A percentile compares a stretch with the other conserved stretches of the same genome.
Conservation (phyloP, 92 coral and sea anemone genomes). For the Phymanthus crucifer region DNA sequence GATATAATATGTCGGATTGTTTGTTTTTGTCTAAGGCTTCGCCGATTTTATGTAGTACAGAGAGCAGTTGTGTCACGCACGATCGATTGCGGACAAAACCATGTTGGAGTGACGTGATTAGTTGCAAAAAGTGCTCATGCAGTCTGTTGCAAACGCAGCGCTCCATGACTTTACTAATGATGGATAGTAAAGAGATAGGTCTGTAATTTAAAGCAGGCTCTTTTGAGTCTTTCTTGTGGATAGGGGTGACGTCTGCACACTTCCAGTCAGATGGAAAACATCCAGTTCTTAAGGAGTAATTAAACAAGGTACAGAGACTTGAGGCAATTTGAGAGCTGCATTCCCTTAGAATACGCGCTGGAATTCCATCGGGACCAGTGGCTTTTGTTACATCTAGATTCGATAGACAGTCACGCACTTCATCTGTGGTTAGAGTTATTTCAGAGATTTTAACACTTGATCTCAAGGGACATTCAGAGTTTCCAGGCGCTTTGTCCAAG, state of each 20-base stretch:
- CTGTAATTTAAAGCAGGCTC: not conserved
- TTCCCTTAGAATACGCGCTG: constrained; percentile 35
- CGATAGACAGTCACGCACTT: not conserved
- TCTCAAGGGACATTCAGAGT: too few species aligned
- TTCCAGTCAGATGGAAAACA: not conserved
- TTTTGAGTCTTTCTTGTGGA: not conserved
- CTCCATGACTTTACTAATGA: not conserved
- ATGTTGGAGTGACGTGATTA: not conserved
- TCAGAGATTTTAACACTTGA: too few species aligned
- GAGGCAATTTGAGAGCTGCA: constrained; percentile 38
- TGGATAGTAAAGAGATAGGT: not conserved
- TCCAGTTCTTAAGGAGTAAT: constrained; percentile 23
- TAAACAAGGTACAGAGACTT: constrained; percentile 28
- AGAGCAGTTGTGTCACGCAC: constrained; percentile 35
- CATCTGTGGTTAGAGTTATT: not conserved
- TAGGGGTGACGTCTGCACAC: not conserved
- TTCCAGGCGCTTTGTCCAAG: too few species aligned
- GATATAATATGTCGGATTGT: constrained; percentile 43
- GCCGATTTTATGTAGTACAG: constrained; percentile 30
- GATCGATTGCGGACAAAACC: constrained; percentile 3
- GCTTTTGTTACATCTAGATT: constrained; percentile 38
- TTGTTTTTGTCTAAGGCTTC: constrained; percentile 31
- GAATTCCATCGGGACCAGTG: constrained; percentile 47
- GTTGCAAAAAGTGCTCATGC: not conserved
- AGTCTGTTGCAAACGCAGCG: not conserved